phyloP scores from a whole-genome alignment of 2,888 invertebrate genomes.

The Entomobrya proxima region DNA sequence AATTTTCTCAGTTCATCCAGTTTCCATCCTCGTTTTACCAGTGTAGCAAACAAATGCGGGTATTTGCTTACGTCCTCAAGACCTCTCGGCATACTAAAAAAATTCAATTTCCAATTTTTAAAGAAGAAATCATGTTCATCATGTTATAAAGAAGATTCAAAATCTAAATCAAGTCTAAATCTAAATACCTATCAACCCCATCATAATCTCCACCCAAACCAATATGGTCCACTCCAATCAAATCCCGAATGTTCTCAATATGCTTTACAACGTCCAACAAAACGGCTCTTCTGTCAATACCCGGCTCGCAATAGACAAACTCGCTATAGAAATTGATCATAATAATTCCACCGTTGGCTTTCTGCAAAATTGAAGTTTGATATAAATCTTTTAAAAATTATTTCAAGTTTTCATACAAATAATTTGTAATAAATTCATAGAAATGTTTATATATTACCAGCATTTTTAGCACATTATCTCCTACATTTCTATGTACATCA shows the following conservation, averaged over 20 bases:
- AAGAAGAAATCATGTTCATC: too few relatives aligned
- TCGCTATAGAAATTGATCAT: slow-evolving; percentile 95
- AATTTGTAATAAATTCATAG: too few relatives aligned
- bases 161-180: too few relatives aligned
- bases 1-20: slow-evolving; percentile 77
- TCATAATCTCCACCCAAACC: slow-evolving; percentile 76
- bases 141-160: too few relatives aligned
- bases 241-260: slow-evolving; percentile 75
- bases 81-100: too few relatives aligned
- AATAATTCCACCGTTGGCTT: slow-evolving; percentile 87
- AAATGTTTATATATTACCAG: too few relatives aligned
- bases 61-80: too few relatives aligned
- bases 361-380: not conserved
- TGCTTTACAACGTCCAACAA: slow-evolving; percentile 87
- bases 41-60: slow-evolving; percentile 80
- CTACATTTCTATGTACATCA: slow-evolving; percentile 88
- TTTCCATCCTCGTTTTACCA: slow-evolving; percentile 78
- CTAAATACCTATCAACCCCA: slow-evolving; percentile 74
- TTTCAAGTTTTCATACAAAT: too few relatives aligned
- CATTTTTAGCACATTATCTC: slow-evolving; percentile 85
- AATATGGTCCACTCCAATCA: slow-evolving; percentile 75
- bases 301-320: slow-evolving; percentile 88
- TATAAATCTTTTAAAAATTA: slow-evolving; percentile 72
- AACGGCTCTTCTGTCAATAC: slow-evolving; percentile 80
- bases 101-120: too few relatives aligned